Evolutionary conservation across 1,140 invertebrate genomes (phyloP).

Genomic region (Drosophila ananassae): DNA sequence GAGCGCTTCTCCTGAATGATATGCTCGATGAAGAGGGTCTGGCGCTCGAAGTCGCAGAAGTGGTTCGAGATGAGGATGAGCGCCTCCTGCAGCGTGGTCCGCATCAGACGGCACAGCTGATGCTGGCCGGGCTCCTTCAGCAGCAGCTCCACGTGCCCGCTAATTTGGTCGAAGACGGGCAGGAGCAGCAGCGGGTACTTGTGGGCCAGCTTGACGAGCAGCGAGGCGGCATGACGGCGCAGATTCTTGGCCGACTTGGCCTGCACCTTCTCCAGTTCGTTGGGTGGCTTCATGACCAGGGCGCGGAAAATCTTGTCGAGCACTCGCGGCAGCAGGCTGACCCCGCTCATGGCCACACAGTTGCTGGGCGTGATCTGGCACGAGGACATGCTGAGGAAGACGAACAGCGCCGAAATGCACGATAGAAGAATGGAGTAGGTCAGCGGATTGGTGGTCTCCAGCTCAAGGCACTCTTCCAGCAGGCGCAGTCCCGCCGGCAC

Average conservation of each 20-base stretch:
- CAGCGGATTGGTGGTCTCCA: conserved; percentile 90
- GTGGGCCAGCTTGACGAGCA: conserved; percentile 94
- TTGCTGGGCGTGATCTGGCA: conserved; percentile 88
- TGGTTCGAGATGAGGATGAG: conserved; percentile 93
- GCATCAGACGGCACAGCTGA: conserved; percentile 92
- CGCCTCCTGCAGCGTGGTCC: conserved; percentile 91
- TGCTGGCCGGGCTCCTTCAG: conserved; percentile 85
- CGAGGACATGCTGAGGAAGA: conserved; percentile 94
- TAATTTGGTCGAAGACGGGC: conserved; percentile 94
- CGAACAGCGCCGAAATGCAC: conserved; percentile 94
- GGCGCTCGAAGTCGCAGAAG: conserved; percentile 94
- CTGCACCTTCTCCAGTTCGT: conserved; percentile 84
- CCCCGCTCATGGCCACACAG: conserved; percentile 88
- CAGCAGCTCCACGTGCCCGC: conserved; percentile 89
- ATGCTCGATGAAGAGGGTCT: conserved; percentile 92
- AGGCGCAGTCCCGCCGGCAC: conserved; percentile 89
- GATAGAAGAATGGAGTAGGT: conserved; percentile 93
- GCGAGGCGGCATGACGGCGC: conserved; percentile 93
- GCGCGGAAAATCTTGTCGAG: conserved; percentile 94
- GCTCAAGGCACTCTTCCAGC: conserved; percentile 90
- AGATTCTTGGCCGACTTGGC: conserved; percentile 91
- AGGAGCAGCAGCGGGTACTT: conserved; percentile 93
- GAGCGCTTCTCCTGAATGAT: conserved; percentile 87
- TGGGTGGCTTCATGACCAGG: conserved; percentile 89
- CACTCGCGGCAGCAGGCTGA: conserved; percentile 90